These are phyloP conservation scores for Craniophora ligustri DNA, from an alignment of 2,888 invertebrate genomes.

Conservation along the genomic window DNA sequence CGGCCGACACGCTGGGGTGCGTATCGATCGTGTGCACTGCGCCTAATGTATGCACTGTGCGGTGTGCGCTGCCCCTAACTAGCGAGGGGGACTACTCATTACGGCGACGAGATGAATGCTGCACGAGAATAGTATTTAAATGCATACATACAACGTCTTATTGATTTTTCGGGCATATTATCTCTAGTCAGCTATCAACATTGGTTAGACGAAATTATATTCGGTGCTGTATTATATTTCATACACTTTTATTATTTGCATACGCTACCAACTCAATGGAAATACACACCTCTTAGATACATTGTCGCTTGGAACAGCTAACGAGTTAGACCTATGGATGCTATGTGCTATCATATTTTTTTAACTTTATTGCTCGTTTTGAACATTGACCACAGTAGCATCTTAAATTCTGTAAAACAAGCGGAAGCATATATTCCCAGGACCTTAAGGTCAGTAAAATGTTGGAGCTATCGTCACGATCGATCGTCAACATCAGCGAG, in stretches of 20 bases:
- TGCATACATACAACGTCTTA: background rate
- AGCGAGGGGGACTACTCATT: background rate
- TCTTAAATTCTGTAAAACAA: constrained; percentile 15
- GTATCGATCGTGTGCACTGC: constrained; percentile 57
- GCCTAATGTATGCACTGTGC: constrained; percentile 43
- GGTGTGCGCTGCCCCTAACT: constrained; percentile 41
- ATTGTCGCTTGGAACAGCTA: no score
- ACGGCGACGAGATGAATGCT: constrained; percentile 4
- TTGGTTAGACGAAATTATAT: no score
- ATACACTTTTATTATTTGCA: no score
- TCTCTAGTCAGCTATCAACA: no score
- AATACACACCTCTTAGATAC: no score
- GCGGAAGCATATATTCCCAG: constrained; percentile 14
- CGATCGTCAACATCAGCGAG: constrained; percentile 24
- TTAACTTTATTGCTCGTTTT: no score
- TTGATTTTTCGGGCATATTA: no score
- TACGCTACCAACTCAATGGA: no score
- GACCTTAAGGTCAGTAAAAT: constrained; percentile 25
- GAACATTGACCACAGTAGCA: constrained; percentile 2
- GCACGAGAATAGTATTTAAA: constrained; percentile 2
- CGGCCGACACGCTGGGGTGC: constrained; percentile 46
- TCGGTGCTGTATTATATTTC: no score
- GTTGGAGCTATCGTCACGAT: constrained; percentile 13
- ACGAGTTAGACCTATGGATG: no score
- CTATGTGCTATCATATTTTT: no score